A percentile compares a stretch with the other conserved stretches of the same genome.
These are phyloP conservation scores for Bujurquina vittata DNA, from an alignment of 2,113 vertebrate species.

Conservation along the genomic window DNA sequence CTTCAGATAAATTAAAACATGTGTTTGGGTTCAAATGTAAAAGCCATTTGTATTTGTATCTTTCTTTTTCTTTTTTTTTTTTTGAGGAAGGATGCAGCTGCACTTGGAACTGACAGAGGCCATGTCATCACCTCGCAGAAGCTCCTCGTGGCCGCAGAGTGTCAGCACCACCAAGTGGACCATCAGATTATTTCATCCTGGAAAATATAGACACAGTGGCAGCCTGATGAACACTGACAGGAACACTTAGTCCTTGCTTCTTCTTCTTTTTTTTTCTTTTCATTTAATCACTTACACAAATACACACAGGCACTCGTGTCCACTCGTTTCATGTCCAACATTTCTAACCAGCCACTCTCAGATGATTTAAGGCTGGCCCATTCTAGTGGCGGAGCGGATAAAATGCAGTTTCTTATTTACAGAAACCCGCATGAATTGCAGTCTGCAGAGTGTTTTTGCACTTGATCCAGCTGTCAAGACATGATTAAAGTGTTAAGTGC, in stretches of 20 bases:
- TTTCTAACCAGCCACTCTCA: background rate
- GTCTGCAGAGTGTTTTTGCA: background rate
- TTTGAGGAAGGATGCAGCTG: constrained; percentile 39
- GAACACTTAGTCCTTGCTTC: constrained; percentile 37
- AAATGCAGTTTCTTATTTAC: constrained; percentile 11
- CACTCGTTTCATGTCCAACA: constrained; percentile 10
- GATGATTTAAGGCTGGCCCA: constrained; percentile 12
- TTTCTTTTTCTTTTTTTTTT: background rate
- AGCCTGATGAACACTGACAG: constrained; percentile 45
- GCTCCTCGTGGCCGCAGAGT: background rate
- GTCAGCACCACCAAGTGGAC: constrained; percentile 68
- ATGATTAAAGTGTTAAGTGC: background rate
- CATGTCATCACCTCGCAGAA: constrained; percentile 2
- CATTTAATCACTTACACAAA: constrained; percentile 38
- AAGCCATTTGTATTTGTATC: background rate
- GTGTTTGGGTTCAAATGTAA: constrained; percentile 1
- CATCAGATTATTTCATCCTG: background rate
- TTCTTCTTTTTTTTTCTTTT: background rate
- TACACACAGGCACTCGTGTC: constrained; percentile 20
- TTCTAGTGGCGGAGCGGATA: constrained; percentile 4
- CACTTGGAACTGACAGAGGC: constrained; percentile 21
- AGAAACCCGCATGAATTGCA: background rate
- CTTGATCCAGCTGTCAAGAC: background rate
- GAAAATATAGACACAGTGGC: constrained; percentile 25
- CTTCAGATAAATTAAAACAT: background rate